phyloP scores from a whole-genome alignment of 2,113 vertebrate species.

The Lophius piscatorius region DNA sequence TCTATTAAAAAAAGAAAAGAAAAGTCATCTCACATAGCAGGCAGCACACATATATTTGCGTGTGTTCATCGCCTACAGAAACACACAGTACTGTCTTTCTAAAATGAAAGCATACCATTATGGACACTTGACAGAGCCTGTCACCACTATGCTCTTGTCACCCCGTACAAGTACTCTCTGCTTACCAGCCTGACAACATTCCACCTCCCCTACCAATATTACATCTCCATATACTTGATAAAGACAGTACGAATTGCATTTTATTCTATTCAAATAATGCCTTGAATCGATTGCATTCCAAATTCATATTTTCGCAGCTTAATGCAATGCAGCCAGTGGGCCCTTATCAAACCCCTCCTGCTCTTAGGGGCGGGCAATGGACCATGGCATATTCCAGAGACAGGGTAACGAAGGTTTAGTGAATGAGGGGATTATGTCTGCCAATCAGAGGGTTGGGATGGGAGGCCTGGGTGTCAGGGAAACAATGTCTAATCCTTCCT shows the following conservation, averaged over 20 bases:
- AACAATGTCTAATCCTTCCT: slow-evolving; percentile 80
- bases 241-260: slow-evolving; percentile 70
- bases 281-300: slow-evolving; percentile 72
- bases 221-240: slow-evolving; percentile 70
- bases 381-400: slow-evolving; percentile 73
- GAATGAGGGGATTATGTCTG: slow-evolving; percentile 79
- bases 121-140: slow-evolving; percentile 74
- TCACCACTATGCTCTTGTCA: slow-evolving; percentile 68
- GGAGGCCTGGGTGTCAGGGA: slow-evolving; percentile 77
- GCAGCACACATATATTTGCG: slow-evolving; percentile 42
- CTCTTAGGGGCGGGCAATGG: slow-evolving; percentile 67
- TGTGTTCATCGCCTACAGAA: slow-evolving; percentile 44
- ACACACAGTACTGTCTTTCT: slow-evolving; percentile 50
- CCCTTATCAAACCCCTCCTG: slow-evolving; percentile 70
- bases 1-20: slow-evolving; percentile 4
- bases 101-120: slow-evolving; percentile 71
- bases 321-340: slow-evolving; percentile 67
- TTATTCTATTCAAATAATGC: slow-evolving; percentile 70
- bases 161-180: slow-evolving; percentile 66
- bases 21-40: slow-evolving; percentile 40
- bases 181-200: slow-evolving; percentile 68
- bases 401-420: slow-evolving; percentile 74
- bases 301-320: slow-evolving; percentile 69
- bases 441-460: slow-evolving; percentile 76
- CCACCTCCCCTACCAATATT: slow-evolving; percentile 66